Conservation (phyloP, 2,888 invertebrate genomes). For the Megalurothrips usitatus region DNA sequence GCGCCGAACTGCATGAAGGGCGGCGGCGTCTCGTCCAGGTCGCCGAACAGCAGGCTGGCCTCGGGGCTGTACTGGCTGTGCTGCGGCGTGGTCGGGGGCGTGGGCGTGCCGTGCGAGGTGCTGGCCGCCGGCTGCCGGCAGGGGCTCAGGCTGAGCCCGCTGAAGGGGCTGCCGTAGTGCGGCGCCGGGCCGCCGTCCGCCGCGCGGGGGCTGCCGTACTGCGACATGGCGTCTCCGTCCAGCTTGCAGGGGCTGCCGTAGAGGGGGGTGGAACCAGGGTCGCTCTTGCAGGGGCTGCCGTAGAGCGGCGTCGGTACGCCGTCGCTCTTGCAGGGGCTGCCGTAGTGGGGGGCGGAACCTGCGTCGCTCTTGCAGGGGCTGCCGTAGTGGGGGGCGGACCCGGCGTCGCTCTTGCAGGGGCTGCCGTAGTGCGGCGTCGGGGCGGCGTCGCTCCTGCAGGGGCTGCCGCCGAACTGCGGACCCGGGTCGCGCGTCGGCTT, state of each 20-base stretch:
- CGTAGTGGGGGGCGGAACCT: neutral
- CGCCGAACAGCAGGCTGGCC: neutral
- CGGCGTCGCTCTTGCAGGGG: neutral
- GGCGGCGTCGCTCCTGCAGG: neutral
- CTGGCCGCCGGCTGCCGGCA: neutral
- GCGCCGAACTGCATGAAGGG: neutral
- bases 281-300: neutral
- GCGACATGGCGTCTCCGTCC: neutral
- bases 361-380: neutral
- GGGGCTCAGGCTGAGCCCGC: neutral
- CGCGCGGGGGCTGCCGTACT: neutral
- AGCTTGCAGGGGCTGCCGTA: neutral
- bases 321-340: neutral
- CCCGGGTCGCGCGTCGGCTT: neutral
- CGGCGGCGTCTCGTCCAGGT: neutral
- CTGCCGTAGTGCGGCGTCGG: neutral
- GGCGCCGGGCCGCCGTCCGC: neutral
- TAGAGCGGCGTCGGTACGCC: neutral
- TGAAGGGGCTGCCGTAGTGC: neutral
- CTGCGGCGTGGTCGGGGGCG: neutral
- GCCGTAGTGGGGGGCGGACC: neutral
- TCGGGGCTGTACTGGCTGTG: neutral
- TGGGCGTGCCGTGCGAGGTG: neutral
- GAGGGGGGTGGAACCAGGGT: neutral
- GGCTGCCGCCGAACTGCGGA: neutral